Conservation (phyloP, 2,113 vertebrate genomes). For the Solea senegalensis region DNA sequence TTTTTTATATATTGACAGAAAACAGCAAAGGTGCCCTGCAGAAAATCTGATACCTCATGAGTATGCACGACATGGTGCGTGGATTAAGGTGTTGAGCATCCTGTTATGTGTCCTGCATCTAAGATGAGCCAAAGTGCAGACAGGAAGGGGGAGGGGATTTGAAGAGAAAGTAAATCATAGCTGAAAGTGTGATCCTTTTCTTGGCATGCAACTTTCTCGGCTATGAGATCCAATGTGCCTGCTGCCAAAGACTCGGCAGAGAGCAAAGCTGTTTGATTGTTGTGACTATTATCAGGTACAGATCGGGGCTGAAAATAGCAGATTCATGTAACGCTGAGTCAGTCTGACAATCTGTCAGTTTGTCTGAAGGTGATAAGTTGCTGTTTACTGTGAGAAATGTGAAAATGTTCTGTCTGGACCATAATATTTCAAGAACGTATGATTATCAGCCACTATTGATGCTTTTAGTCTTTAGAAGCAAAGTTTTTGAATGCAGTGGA, state of each 20-base stretch:
- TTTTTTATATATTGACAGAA: background rate
- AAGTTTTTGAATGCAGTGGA: background rate
- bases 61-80: slow-evolving; percentile 15
- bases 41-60: background rate
- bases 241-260: slow-evolving; percentile 4
- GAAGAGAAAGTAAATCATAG: background rate
- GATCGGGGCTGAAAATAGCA: slow-evolving; percentile 31
- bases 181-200: background rate
- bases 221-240: slow-evolving; percentile 29
- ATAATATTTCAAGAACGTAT: background rate
- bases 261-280: slow-evolving; percentile 51
- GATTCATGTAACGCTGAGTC: slow-evolving; percentile 30
- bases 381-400: background rate
- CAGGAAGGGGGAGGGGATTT: background rate
- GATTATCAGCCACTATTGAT: background rate
- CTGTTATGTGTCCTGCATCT: slow-evolving; percentile 9
- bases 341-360: slow-evolving; percentile 29
- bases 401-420: background rate
- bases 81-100: slow-evolving; percentile 3
- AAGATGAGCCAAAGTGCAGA: slow-evolving; percentile 10
- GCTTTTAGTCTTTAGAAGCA: background rate
- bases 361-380: slow-evolving; percentile 13
- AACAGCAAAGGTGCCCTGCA: background rate
- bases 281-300: slow-evolving; percentile 46
- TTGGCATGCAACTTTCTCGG: slow-evolving; percentile 30